phyloP scores from a whole-genome alignment of 2,888 invertebrate species.

The Amblyteles armatorius region DNA sequence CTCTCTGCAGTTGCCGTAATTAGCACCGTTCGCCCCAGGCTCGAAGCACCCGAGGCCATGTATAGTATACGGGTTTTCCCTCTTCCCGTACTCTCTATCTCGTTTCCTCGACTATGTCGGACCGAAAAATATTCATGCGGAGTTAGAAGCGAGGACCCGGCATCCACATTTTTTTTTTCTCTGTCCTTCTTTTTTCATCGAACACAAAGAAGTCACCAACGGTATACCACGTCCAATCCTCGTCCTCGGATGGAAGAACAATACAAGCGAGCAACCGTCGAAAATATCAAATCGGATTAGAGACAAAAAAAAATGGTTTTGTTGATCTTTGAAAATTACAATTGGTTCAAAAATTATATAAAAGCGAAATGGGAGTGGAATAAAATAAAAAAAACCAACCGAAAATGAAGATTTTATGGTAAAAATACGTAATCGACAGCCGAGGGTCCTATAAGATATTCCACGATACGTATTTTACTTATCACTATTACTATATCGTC shows the following conservation, averaged over 20 bases:
- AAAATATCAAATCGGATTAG: conserved; percentile 10
- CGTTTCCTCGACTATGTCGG: conserved; percentile 56
- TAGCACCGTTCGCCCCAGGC: conserved; percentile 61
- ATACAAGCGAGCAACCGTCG: neutral
- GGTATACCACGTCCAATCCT: neutral
- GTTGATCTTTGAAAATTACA: neutral
- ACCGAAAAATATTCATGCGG: conserved; percentile 65
- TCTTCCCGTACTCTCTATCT: conserved; percentile 28
- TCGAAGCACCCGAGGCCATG: conserved; percentile 44
- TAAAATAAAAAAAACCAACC: neutral
- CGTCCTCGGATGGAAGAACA: neutral
- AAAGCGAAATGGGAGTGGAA: neutral
- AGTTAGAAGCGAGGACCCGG: conserved; percentile 32
- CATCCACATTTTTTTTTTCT: conserved; percentile 44
- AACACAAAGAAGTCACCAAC: conserved; percentile 40
- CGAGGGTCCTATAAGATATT: conserved; percentile 23
- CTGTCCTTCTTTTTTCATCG: conserved; percentile 27
- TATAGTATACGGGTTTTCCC: conserved; percentile 43
- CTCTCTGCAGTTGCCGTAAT: conserved; percentile 66
- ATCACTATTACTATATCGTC: conserved; percentile 51
- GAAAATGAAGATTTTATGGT: neutral
- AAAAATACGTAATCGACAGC: conserved; percentile 1
- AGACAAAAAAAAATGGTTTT: neutral
- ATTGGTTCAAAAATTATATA: neutral
- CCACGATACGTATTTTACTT: conserved; percentile 24